A percentile compares a stretch with the other conserved stretches of the same genome.
These are phyloP conservation scores for Thalassophryne amazonica DNA, from an alignment of 2,797 vertebrate genomes.

Conservation along the genomic window DNA sequence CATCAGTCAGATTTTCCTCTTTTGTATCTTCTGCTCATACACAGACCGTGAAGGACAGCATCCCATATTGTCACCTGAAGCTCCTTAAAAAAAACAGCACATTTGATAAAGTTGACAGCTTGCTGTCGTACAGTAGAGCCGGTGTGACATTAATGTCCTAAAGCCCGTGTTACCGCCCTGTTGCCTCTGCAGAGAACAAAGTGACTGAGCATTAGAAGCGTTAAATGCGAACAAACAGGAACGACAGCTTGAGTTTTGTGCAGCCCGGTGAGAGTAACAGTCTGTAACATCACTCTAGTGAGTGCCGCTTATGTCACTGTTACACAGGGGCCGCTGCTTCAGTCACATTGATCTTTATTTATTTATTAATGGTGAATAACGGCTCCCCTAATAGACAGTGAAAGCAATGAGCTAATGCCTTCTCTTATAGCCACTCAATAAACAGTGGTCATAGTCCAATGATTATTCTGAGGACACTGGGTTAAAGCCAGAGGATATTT, in stretches of 20 bases:
- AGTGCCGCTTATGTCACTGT: constrained; percentile 14
- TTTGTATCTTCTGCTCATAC: constrained; percentile 34
- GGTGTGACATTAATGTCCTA: constrained; percentile 57
- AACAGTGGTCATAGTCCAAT: constrained; percentile 49
- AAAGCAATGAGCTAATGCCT: constrained; percentile 26
- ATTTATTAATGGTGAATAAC: constrained; percentile 49
- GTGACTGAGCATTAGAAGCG: constrained; percentile 28
- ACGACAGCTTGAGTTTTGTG: constrained; percentile 14
- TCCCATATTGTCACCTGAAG: constrained; percentile 59
- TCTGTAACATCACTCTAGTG: neutral
- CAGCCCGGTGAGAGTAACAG: constrained; percentile 14
- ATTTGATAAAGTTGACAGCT: constrained; percentile 55
- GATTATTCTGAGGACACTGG: constrained; percentile 41
- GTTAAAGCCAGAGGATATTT: constrained; percentile 48
- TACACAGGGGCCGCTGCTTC: constrained; percentile 3
- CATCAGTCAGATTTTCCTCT: constrained; percentile 32
- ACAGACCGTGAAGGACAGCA: constrained; percentile 51
- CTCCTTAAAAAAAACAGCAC: constrained; percentile 53
- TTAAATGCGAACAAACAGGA: constrained; percentile 47
- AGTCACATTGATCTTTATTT: constrained; percentile 31
- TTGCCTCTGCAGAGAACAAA: constrained; percentile 42
- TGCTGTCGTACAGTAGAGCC: constrained; percentile 56
- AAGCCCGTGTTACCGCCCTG: constrained; percentile 65
- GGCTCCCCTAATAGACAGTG: constrained; percentile 26
- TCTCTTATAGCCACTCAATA: constrained; percentile 39